Base-by-base conservation (phyloP, 2,113 vertebrate genomes). In the Cyanoderma ruficeps region DNA sequence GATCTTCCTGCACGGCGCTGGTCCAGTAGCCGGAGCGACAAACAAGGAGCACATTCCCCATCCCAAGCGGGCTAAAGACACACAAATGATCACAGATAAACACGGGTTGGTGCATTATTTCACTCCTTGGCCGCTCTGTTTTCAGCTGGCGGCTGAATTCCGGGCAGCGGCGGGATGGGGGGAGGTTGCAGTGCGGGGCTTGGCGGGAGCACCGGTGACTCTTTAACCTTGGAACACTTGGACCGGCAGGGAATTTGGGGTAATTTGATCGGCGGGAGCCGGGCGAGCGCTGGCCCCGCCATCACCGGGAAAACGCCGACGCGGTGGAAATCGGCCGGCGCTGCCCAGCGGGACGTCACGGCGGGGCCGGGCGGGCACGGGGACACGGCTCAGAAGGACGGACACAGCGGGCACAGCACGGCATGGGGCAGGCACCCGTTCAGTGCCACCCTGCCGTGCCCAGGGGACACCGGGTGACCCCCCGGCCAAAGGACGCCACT, bases 1-100 rank as follows among this genome's bases (percentile, higher is more conserved):
- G 59, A 27, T 22, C 67, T 28, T 12, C 75, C 44, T 2, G 15
- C 49, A 14, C 0, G 0, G 30, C 0, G 0, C 0, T 0, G 35
- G 31, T 39, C 52, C 47, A 9, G 53, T 67, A 71, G 47, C 76
- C 15, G 6, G 2, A 83, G 13, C 3, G 1, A 28, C 31, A 17
- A 39, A 27, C 8, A 13, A 4, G 60, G 42, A 53, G 53, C 61
- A 14, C 75, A 25, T 6, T 59, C 49, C 70, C 44, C 56, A 27
- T 20, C 42, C 44, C 30, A 0, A 3, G 9, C 7, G 2, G 2
- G n/a, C 10, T 33, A 3, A 9, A 67, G 47, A 17, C 74, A 46
- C 35, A 3, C n/a, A 5, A 37, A 47, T 4, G 1, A 13, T 53
- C 15, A 9, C 0, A 2, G 77, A 35, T 3, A 28, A 87, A 81